phyloP scores from a whole-genome alignment of 2,797 vertebrate species.

The Carduelis carduelis region DNA sequence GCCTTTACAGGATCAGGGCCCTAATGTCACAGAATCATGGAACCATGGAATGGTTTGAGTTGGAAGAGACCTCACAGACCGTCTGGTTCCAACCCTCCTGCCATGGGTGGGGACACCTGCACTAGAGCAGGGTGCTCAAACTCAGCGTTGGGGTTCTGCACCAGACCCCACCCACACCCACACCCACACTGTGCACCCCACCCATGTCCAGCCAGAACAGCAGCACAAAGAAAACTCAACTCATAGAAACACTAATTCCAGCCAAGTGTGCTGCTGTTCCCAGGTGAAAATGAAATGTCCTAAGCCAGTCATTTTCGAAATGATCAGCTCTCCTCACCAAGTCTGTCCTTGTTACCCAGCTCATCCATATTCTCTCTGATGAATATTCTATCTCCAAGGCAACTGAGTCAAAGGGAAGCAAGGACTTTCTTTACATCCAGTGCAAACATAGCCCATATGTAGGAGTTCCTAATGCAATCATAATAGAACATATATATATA shows the following conservation, averaged over 20 bases:
- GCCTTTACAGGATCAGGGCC: not conserved
- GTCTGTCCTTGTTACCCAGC: not conserved
- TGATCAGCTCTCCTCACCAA: not conserved
- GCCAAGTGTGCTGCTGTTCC: not conserved
- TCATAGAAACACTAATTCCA: not conserved
- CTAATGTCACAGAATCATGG: not conserved
- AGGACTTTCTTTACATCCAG: slow-evolving; percentile 47
- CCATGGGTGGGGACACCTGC: too few species aligned
- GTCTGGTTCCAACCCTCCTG: not conserved
- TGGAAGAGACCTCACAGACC: not conserved
- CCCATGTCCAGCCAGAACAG: not conserved
- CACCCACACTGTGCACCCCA: not conserved
- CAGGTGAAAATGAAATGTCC: not conserved
- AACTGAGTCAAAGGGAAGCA: slow-evolving; percentile 38
- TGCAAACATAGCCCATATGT: slow-evolving; percentile 38
- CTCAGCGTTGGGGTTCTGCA: not conserved
- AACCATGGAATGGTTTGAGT: not conserved
- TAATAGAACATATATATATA: slow-evolving; percentile 19
- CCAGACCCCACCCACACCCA: not conserved
- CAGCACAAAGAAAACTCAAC: not conserved
- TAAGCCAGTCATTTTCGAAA: not conserved
- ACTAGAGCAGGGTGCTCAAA: not conserved
- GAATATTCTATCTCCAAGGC: slow-evolving; percentile 39
- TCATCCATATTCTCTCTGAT: not conserved
- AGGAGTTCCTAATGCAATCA: slow-evolving; percentile 44